Evolutionary conservation across 2,797 vertebrate species (phyloP).

Genomic region (Antennarius maculatus): DNA sequence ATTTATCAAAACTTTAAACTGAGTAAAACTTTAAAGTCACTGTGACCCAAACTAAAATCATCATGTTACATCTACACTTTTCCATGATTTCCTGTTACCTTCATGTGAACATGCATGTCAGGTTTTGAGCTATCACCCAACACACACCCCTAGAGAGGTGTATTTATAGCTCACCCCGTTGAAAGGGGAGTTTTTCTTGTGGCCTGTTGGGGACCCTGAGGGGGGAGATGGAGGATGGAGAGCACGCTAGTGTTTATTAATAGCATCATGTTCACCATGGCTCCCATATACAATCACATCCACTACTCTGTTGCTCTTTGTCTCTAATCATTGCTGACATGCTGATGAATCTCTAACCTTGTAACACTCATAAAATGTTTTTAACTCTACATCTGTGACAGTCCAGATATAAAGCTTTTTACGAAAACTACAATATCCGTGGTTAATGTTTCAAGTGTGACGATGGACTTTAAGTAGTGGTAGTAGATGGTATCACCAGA

Average conservation of each 20-base stretch:
- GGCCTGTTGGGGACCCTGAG: constrained; percentile 63
- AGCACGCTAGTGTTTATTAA: constrained; percentile 72
- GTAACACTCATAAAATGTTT: neutral
- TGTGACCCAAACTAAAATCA: constrained; percentile 7
- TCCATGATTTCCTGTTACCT: constrained; percentile 44
- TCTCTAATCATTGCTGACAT: constrained; percentile 4
- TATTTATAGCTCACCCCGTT: constrained; percentile 83
- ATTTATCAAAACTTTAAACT: neutral
- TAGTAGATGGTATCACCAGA: no score
- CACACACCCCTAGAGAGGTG: constrained; percentile 49
- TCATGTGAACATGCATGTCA: constrained; percentile 59
- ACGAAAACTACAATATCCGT: neutral
- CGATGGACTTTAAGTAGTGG: neutral
- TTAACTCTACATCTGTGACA: neutral
- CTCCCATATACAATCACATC: constrained; percentile 67
- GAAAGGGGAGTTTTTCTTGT: constrained; percentile 83
- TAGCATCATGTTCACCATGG: constrained; percentile 71
- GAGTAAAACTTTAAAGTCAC: neutral
- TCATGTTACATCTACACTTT: constrained; percentile 34
- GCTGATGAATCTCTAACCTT: constrained; percentile 16
- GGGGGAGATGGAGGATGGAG: constrained; percentile 60
- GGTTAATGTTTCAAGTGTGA: no score
- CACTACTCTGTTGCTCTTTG: constrained; percentile 20
- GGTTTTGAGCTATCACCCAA: constrained; percentile 45
- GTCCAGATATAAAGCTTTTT: neutral